Conservation (phyloP, 2,888 invertebrate genomes). For the Oligia strigilis region DNA sequence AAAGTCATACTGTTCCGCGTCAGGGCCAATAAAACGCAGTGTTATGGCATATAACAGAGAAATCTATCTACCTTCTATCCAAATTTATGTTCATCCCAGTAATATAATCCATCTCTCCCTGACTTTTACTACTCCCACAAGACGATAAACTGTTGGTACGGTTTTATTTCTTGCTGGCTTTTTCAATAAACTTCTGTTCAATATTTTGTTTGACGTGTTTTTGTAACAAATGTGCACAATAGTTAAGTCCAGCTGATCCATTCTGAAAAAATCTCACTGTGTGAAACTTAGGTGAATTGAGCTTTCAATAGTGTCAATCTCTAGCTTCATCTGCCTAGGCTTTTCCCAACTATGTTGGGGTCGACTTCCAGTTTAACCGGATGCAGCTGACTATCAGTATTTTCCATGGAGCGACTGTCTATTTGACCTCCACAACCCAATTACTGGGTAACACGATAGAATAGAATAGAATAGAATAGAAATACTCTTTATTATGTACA, state of each 20-base stretch:
- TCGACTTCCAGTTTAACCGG: no score
- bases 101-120: constrained; percentile 13
- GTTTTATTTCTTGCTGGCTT: constrained; percentile 23
- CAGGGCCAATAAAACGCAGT: constrained; percentile 20
- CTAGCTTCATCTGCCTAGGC: background rate
- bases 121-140: constrained; percentile 42
- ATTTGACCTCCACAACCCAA: no score
- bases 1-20: background rate
- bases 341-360: no score
- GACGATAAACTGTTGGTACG: constrained; percentile 22
- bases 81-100: constrained; percentile 3
- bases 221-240: constrained; percentile 18
- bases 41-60: background rate
- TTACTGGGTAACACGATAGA: no score
- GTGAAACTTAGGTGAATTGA: background rate
- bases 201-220: constrained; percentile 16
- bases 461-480: no score
- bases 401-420: no score
- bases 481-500: no score
- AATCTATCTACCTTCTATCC: constrained; percentile 1
- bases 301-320: background rate
- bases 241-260: background rate
- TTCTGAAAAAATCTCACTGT: background rate
- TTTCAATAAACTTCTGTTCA: constrained; percentile 24
- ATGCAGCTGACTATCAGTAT: no score